These are phyloP conservation scores for Struthidea cinerea DNA, from an alignment of 2,113 vertebrate species.

Conservation along the genomic window DNA sequence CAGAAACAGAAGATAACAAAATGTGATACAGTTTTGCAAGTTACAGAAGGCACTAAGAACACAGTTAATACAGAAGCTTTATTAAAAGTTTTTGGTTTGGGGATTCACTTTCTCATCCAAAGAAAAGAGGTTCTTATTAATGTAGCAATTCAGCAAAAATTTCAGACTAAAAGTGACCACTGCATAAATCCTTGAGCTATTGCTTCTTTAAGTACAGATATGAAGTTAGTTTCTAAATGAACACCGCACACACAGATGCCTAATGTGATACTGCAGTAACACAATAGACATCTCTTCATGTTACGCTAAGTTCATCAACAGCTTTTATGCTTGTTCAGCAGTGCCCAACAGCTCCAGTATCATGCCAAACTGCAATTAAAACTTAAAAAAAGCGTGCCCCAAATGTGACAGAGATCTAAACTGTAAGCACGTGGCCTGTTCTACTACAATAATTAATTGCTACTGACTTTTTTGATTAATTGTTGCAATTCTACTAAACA, in stretches of 20 bases:
- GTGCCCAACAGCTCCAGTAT: neutral
- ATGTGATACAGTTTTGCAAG: neutral
- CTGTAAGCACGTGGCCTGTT: fast-evolving
- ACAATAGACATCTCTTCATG: neutral
- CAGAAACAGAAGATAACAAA: neutral
- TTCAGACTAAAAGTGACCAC: neutral
- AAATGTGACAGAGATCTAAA: neutral
- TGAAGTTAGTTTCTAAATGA: neutral
- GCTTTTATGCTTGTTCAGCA: constrained; percentile 8
- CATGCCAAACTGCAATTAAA: neutral
- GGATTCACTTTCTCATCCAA: neutral
- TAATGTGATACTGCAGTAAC: neutral
- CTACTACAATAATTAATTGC: neutral
- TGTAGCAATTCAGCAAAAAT: neutral
- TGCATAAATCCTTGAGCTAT: neutral
- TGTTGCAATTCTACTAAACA: neutral
- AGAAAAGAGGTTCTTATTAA: neutral
- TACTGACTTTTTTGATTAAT: neutral
- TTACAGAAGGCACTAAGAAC: neutral
- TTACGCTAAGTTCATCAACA: neutral
- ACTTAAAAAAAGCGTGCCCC: neutral
- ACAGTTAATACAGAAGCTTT: neutral
- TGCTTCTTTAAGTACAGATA: neutral
- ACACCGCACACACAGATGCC: neutral
- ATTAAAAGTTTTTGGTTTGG: neutral